Percentiles rank a stretch among this genome's conserved stretches.
These are phyloP conservation scores for Nasonia longicornis DNA, from an alignment of 1,140 invertebrate genomes.

Conservation along the genomic window DNA sequence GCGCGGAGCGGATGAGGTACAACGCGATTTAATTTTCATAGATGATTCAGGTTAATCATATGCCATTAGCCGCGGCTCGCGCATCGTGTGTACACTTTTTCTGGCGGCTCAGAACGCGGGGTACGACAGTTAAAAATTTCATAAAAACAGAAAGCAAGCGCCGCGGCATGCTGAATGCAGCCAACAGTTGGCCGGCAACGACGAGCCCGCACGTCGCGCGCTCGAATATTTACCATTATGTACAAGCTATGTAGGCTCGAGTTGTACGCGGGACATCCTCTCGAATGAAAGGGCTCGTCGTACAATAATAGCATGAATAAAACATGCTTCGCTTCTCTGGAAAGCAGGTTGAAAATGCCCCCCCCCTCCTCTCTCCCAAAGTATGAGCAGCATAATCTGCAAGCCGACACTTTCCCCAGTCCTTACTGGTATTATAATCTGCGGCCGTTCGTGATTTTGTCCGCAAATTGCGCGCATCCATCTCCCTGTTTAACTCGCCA, in stretches of 20 bases:
- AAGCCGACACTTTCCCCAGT: not conserved
- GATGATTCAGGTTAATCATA: not conserved
- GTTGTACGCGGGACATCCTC: not conserved
- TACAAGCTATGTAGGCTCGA: not conserved
- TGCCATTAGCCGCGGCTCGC: not conserved
- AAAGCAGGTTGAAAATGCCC: not conserved
- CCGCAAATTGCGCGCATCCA: not conserved
- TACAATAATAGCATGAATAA: constrained; percentile 1
- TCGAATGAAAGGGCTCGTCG: constrained; percentile 11
- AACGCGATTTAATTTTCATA: not conserved
- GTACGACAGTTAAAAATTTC: not conserved
- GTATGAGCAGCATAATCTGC: not conserved
- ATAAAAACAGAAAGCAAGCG: not conserved
- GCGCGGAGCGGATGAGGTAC: no score
- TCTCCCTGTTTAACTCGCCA: constrained; percentile 6
- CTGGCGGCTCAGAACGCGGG: not conserved
- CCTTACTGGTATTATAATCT: not conserved
- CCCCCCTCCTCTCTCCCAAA: not conserved
- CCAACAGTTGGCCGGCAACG: not conserved
- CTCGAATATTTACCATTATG: not conserved
- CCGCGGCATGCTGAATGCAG: not conserved
- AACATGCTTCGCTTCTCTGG: not conserved
- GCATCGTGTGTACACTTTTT: not conserved
- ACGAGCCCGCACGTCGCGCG: not conserved
- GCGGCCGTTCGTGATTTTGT: not conserved